A percentile compares a stretch with the other conserved stretches of the same genome.
phyloP scores from a whole-genome alignment of 2,113 vertebrate species.

The Thermophis baileyi region DNA sequence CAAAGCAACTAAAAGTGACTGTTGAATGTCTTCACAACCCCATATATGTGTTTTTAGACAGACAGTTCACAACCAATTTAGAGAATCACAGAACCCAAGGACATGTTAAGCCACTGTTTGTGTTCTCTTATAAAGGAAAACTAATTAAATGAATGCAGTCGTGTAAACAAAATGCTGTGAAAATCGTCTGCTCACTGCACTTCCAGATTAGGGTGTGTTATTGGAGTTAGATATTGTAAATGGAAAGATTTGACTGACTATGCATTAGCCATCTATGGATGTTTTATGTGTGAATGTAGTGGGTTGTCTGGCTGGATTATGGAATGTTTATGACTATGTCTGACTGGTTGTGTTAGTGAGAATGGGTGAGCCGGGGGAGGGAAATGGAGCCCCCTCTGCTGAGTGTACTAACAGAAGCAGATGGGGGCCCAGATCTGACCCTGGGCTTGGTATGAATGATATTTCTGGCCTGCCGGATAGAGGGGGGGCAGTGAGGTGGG shows the following conservation, averaged over 20 bases:
- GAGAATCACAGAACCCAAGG: neutral
- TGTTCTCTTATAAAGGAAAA: conserved; percentile 43
- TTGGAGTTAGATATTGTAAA: conserved; percentile 28
- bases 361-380: too few relatives aligned
- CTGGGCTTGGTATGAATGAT: too few relatives aligned
- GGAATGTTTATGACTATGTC: too few relatives aligned
- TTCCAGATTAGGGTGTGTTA: conserved; percentile 22
- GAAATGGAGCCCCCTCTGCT: too few relatives aligned
- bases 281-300: too few relatives aligned
- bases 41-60: conserved; percentile 18
- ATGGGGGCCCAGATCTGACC: too few relatives aligned
- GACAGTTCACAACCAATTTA: conserved; percentile 2
- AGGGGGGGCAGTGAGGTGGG: too few relatives aligned
- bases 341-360: too few relatives aligned
- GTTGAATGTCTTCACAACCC: neutral
- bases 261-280: too few relatives aligned
- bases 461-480: too few relatives aligned
- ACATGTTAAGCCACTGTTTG: conserved; percentile 7
- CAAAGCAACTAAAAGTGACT: neutral
- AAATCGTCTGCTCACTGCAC: neutral
- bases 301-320: too few relatives aligned
- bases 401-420: too few relatives aligned
- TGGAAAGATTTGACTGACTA: conserved; percentile 39
- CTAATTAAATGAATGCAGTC: conserved; percentile 51
- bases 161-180: conserved; percentile 11